Conservation (phyloP, 2,888 invertebrate genomes). For the Atrina japonica region DNA sequence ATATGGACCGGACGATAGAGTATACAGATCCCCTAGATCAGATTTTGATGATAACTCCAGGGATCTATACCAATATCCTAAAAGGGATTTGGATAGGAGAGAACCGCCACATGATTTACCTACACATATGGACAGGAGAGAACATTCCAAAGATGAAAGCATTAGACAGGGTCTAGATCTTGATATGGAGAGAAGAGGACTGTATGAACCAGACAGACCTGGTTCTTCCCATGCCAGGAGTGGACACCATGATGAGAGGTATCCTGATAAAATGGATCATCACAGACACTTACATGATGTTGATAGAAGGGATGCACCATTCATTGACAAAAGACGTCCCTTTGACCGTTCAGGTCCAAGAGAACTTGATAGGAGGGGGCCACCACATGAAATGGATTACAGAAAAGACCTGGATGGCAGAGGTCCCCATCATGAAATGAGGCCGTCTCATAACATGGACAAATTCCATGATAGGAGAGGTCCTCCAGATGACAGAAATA, state of each 20-base stretch:
- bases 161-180: neutral
- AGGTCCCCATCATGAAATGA: slow-evolving; percentile 29
- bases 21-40: slow-evolving; percentile 28
- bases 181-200: neutral
- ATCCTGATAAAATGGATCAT: neutral
- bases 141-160: neutral
- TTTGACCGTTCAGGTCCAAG: neutral
- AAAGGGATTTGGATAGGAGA: slow-evolving; percentile 36
- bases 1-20: slow-evolving; percentile 12
- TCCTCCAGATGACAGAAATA: slow-evolving; percentile 19
- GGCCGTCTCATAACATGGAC: slow-evolving; percentile 2
- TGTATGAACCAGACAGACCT: slow-evolving; percentile 22
- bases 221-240: slow-evolving; percentile 21
- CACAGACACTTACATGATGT: neutral
- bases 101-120: slow-evolving; percentile 3
- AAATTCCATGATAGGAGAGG: slow-evolving; percentile 14
- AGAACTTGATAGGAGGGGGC: slow-evolving; percentile 17
- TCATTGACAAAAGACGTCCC: slow-evolving; percentile 21
- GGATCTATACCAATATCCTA: slow-evolving; percentile 16
- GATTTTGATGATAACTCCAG: slow-evolving; percentile 40
- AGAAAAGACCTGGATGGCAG: slow-evolving; percentile 24
- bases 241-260: slow-evolving; percentile 4
- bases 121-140: slow-evolving; percentile 15
- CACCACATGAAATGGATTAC: slow-evolving; percentile 19
- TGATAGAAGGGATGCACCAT: neutral